Conservation (phyloP, 2,888 invertebrate species). For the Ditula angustiorana region DNA sequence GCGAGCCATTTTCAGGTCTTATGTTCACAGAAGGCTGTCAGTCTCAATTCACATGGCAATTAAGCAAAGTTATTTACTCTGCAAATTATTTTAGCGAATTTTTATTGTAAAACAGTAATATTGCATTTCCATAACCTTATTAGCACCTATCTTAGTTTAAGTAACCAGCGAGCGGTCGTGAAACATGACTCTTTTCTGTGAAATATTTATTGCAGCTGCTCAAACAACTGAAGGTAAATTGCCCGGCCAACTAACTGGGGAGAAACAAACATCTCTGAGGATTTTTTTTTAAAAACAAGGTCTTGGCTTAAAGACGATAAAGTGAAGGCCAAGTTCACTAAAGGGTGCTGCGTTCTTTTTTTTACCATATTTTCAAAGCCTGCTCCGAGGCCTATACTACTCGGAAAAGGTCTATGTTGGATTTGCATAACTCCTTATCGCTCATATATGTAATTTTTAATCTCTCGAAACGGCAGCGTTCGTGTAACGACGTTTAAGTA, state of each 20-base stretch:
- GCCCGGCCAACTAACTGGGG: slow-evolving; percentile 32
- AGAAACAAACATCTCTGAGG: slow-evolving; percentile 39
- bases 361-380: too few relatives aligned
- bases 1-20: neutral
- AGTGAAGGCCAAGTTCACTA: too few relatives aligned
- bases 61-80: neutral
- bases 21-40: neutral
- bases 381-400: too few relatives aligned
- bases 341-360: too few relatives aligned
- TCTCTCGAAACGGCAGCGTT: too few relatives aligned
- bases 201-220: slow-evolving; percentile 42
- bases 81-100: neutral
- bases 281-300: slow-evolving; percentile 17
- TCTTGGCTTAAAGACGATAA: neutral
- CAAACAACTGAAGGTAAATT: slow-evolving; percentile 51
- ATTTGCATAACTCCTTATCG: too few relatives aligned
- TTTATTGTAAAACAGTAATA: neutral
- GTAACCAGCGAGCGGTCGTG: neutral
- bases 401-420: too few relatives aligned
- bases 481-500: too few relatives aligned
- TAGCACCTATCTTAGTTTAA: neutral
- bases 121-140: neutral
- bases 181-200: slow-evolving; percentile 18
- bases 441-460: too few relatives aligned
- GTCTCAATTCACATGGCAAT: neutral